Evolutionary conservation across 2,888 invertebrate species (phyloP).

Genomic region (Matsumyia berberina): DNA sequence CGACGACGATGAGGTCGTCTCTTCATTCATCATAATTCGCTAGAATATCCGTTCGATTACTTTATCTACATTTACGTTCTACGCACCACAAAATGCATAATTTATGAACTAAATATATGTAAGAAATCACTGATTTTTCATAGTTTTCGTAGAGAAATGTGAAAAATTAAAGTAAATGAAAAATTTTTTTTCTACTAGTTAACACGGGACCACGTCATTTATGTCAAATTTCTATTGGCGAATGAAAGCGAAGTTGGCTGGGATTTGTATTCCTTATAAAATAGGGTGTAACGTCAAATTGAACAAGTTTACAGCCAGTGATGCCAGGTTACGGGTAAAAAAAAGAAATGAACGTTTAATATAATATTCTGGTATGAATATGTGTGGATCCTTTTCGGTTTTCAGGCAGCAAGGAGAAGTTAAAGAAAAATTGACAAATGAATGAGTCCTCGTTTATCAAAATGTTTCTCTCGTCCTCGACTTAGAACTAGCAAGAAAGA

Average conservation of each 20-base stretch:
- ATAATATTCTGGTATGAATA: not conserved
- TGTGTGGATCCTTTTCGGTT: not conserved
- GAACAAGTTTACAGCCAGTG: not conserved
- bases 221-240: conserved; percentile 56
- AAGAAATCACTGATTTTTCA: conserved; percentile 61
- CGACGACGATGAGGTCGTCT: conserved; percentile 80
- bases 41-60: conserved; percentile 33
- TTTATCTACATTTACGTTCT: conserved; percentile 57
- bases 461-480: no score
- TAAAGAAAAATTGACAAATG: no score
- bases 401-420: no score
- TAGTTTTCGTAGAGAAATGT: conserved; percentile 48
- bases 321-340: not conserved
- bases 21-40: conserved; percentile 83
- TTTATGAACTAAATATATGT: conserved; percentile 48
- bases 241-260: conserved; percentile 51
- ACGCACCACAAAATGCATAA: conserved; percentile 66
- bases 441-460: no score
- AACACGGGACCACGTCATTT: conserved; percentile 71
- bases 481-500: no score
- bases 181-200: conserved; percentile 52
- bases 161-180: conserved; percentile 52
- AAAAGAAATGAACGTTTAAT: not conserved
- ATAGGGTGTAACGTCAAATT: conserved; percentile 28
- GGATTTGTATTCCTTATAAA: not conserved